Base-by-base conservation (phyloP, 2,888 invertebrate species). In the Tortricodes alternella region DNA sequence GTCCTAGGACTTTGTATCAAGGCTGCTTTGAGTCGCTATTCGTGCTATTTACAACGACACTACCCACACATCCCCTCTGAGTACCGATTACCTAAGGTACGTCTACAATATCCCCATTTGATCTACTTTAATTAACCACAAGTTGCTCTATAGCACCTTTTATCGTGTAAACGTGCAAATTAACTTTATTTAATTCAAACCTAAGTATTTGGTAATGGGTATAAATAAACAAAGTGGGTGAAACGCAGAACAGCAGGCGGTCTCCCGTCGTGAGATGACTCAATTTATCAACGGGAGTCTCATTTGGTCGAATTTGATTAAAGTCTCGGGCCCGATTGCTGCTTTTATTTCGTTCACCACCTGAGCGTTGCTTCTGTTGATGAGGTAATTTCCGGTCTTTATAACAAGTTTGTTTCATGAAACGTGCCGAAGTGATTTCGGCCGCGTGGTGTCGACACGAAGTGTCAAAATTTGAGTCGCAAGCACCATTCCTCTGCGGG, bases 251-350 rank as follows among this genome's bases (percentile, higher is more conserved):
- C 66, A 65, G 63, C 60, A 60, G 65, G 61, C 63, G 70, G 64
- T 52, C 62, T 61, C 64, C 66, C 65, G 67, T 65, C 62, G 69
- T 67, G 70, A 74, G 73, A 76, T 73, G 72, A 76, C 72, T 74
- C 79, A 68, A 84, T 85, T 80, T 78, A 74, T 75, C 83, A 78
- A 76, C 73, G 65, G 73, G 74, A 68, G 67, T 59, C 71, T 70
- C 73, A 77, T 80, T 78, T 74, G 75, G 71, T 66, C 63, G 62
- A 74, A 78, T 74, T 81, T 78, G 75, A 83, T 84, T 79, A 78
- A 78, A 78, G 65, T 73, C 60, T 57, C 60, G 64, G 69, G 67
- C 62, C 59, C 63, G 63, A 71, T 71, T 70, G 65, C 62, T 64
- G 60, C 66, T 70, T 58, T 77, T 76, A 74, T 74, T 65, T 71